Evolutionary conservation across 2,113 vertebrate species (phyloP), one percentile per base, ranked within the genome.

Genomic region (Hypocryptadius cinnamomeus): DNA sequence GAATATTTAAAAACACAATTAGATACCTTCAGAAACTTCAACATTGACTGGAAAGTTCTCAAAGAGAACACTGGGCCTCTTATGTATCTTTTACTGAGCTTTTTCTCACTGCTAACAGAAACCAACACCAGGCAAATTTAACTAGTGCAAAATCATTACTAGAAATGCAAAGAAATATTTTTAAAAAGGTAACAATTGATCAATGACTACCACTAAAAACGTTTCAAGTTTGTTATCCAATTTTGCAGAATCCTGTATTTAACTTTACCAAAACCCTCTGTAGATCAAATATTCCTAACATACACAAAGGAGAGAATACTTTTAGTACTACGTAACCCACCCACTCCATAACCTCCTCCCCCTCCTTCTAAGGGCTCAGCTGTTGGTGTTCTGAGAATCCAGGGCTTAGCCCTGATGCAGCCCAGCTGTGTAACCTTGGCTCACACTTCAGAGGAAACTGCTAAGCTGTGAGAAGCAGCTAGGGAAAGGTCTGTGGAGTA

Each of bases 361-460:
- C 12, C 51, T 90, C 64, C 44, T 92, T 31, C 70, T 70, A 73
- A 69, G 85, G 71, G 78, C 48, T 94, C 85, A 92, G 63, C 81
- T 93, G 65, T 17, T 40, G 12, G 45, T 0, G 9, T 56, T 79
- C 64, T 71, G 65, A 64, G 84, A 91, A 85, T 71, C 35, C 73
- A 64, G 40, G 45, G 79, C 85, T 94, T 35, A 92, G 90, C 85
- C 74, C 64, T 93, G 93, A 94, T 88, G 44, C 40, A 96, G 65
- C 77, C 85, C 96, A 96, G 95, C 93, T 96, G 95, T 35, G 64
- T 71, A 90, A 95, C 88, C 76, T 77, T 94, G 92, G 85, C 96
- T 96, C 47, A 40, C 35, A 60, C 76, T 92, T 88, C 92, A 95
- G 88, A 92, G 72, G 30, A 84, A 92, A 53, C 47, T 80, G 64